phyloP scores from a whole-genome alignment of 1,140 invertebrate genomes.

The Tachypleus tridentatus region DNA sequence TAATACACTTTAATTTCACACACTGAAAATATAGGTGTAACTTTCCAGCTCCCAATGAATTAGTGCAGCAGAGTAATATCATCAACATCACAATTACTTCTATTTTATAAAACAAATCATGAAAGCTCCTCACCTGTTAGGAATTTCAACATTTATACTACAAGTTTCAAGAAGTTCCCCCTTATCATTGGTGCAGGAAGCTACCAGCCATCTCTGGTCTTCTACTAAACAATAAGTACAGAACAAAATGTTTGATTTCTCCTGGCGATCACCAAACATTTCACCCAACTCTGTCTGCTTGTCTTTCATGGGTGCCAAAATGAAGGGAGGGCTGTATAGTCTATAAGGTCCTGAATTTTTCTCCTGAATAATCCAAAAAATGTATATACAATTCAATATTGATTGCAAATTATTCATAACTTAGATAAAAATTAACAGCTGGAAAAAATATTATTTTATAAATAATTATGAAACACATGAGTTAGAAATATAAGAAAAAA shows the following conservation, averaged over 20 bases:
- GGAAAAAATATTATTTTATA: too few species aligned
- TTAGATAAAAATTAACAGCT: too few species aligned
- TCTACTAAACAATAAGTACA: constrained; percentile 92
- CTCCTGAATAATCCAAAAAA: neutral
- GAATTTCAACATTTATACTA: constrained; percentile 90
- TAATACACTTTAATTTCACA: too few species aligned
- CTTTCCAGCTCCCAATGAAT: too few species aligned
- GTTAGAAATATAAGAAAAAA: too few species aligned
- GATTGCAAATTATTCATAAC: too few species aligned
- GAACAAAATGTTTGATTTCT: constrained; percentile 75
- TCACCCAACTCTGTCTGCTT: constrained; percentile 47
- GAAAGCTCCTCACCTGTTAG: constrained; percentile 47
- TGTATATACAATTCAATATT: too few species aligned
- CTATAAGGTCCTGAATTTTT: constrained; percentile 6
- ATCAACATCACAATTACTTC: too few species aligned
- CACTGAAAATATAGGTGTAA: too few species aligned
- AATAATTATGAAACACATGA: too few species aligned
- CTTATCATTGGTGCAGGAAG: constrained; percentile 82
- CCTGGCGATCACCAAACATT: constrained; percentile 35
- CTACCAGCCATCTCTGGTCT: constrained; percentile 89
- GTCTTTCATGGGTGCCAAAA: constrained; percentile 75
- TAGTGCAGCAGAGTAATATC: too few species aligned
- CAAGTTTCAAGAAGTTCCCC: constrained; percentile 88
- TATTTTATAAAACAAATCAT: neutral
- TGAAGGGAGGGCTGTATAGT: constrained; percentile 79